Evolutionary conservation across 2,797 vertebrate genomes (phyloP).

Genomic region (Arnoldichthys spilopterus): DNA sequence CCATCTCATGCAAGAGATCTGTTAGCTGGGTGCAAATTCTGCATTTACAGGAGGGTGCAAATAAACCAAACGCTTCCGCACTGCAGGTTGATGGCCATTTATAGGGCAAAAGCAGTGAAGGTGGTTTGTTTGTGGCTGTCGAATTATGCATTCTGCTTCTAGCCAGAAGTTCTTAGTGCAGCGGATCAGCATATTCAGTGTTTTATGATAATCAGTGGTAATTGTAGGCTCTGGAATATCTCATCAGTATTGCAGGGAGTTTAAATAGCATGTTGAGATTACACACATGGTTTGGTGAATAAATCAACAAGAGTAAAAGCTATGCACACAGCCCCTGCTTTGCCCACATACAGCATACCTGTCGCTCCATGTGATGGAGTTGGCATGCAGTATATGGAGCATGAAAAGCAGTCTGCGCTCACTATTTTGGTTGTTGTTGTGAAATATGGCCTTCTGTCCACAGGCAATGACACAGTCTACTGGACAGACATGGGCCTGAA

Average conservation of each 20-base stretch:
- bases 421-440: slow-evolving; percentile 11
- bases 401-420: slow-evolving; percentile 4
- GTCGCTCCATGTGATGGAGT: background rate
- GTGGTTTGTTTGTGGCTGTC: slow-evolving; percentile 31
- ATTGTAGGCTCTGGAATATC: slow-evolving; percentile 15
- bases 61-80: slow-evolving; percentile 61
- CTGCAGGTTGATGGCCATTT: slow-evolving; percentile 9
- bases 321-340: background rate
- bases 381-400: slow-evolving; percentile 1
- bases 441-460: slow-evolving; percentile 43
- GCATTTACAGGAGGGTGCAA: slow-evolving; percentile 64
- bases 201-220: slow-evolving; percentile 18
- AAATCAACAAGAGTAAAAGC: background rate
- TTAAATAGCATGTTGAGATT: slow-evolving; percentile 10
- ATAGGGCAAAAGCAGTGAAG: slow-evolving; percentile 16
- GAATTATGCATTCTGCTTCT: slow-evolving; percentile 33
- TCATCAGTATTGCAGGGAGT: slow-evolving; percentile 1
- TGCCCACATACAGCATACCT: background rate
- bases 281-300: background rate
- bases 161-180: background rate
- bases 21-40: slow-evolving; percentile 70
- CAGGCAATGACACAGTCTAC: slow-evolving; percentile 96
- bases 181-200: background rate
- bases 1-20: slow-evolving; percentile 65
- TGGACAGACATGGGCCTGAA: slow-evolving; percentile 99